Percentiles rank a stretch among this genome's conserved stretches.
Conservation (phyloP, 2,113 vertebrate genomes). For the Pseudolaguvia tuberculata region DNA sequence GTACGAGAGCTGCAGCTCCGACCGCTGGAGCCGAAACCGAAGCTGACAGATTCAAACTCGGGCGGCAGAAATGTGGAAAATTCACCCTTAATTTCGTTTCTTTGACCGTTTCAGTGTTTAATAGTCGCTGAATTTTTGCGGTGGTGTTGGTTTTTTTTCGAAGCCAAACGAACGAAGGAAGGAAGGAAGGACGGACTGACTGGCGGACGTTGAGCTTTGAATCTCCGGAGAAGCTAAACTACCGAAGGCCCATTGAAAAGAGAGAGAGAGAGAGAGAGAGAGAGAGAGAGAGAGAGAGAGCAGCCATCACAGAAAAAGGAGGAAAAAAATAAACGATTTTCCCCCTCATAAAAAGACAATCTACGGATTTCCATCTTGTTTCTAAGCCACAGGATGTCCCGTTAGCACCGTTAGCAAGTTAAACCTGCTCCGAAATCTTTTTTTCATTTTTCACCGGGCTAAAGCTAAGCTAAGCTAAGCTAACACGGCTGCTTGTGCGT, state of each 20-base stretch:
- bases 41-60: neutral
- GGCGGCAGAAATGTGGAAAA: slow-evolving; percentile 5
- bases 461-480: slow-evolving; percentile 23
- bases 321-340: slow-evolving; percentile 14
- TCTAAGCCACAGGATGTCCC: neutral
- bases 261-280: neutral
- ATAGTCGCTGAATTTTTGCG: neutral
- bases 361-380: neutral
- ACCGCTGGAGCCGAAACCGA: slow-evolving; percentile 21
- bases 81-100: neutral
- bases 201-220: neutral
- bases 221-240: slow-evolving; percentile 14
- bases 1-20: slow-evolving; percentile 21
- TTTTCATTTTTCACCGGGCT: slow-evolving; percentile 8
- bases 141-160: neutral
- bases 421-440: no score
- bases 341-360: neutral
- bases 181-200: no score
- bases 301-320: slow-evolving; percentile 33
- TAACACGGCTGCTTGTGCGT: slow-evolving; percentile 21
- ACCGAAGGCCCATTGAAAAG: slow-evolving; percentile 29
- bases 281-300: neutral
- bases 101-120: neutral
- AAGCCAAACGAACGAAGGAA: slow-evolving; percentile 10
- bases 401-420: neutral